A percentile compares a stretch with the other conserved stretches of the same genome.
phyloP scores from a whole-genome alignment of 2,797 vertebrate genomes.

The Coccyzus lansbergi region DNA sequence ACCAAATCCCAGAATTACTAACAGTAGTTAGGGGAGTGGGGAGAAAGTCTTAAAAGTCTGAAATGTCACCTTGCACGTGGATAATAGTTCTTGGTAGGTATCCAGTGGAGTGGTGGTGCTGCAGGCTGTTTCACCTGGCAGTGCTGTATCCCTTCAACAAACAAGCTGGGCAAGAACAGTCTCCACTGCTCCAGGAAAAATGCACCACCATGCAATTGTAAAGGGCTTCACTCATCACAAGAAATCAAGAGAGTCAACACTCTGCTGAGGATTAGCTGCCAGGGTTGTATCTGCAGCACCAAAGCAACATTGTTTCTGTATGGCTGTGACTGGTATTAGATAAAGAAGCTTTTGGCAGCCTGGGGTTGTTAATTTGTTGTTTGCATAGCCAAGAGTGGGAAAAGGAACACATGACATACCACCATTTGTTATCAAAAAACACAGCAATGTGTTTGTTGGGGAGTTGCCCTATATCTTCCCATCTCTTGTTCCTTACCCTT shows the following conservation, averaged over 20 bases:
- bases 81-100: neutral
- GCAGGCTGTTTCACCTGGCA: neutral
- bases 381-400: neutral
- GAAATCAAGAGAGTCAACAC: neutral
- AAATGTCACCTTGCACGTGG: neutral
- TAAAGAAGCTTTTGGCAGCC: neutral
- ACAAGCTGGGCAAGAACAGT: neutral
- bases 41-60: neutral
- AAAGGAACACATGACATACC: neutral
- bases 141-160: neutral
- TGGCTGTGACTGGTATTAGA: neutral
- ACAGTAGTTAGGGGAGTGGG: neutral
- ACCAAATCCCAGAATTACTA: neutral
- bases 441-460: neutral
- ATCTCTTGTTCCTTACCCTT: neutral
- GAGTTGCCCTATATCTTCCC: neutral
- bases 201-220: accelerated
- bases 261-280: neutral
- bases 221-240: neutral
- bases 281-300: neutral
- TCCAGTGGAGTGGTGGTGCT: neutral
- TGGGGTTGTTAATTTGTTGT: neutral
- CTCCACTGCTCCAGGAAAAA: neutral
- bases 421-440: neutral
- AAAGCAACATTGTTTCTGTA: neutral